Conservation (phyloP, 2,113 vertebrate species). For the Ramphastos sulfuratus region DNA sequence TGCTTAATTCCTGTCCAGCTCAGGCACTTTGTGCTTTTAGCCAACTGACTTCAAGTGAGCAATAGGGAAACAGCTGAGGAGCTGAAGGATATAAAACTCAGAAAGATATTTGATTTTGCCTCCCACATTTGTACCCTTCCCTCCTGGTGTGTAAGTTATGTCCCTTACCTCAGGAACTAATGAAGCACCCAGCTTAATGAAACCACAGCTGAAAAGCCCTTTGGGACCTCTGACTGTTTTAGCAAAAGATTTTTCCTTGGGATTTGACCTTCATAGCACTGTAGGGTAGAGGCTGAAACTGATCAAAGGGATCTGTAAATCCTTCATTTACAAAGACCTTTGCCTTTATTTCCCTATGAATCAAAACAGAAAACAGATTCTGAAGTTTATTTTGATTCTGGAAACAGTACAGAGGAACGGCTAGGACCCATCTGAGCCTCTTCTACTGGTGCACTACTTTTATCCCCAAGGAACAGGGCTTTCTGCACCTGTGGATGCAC, state of each 20-base stretch:
- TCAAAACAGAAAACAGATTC: not conserved
- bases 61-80: not conserved
- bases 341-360: not conserved
- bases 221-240: too few relatives aligned
- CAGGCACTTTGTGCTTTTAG: not conserved
- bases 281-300: too few relatives aligned
- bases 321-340: not conserved
- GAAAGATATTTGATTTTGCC: not conserved
- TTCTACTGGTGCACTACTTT: not conserved
- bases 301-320: not conserved
- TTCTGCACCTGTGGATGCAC: not conserved
- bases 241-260: too few relatives aligned
- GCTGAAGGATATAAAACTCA: not conserved
- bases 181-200: not conserved
- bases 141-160: not conserved
- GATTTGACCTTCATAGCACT: too few relatives aligned
- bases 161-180: not conserved
- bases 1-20: not conserved
- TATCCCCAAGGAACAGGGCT: not conserved
- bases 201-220: not conserved
- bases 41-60: not conserved
- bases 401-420: not conserved
- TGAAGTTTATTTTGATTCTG: not conserved
- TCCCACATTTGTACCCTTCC: not conserved
- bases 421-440: not conserved